Percentiles rank a stretch among this genome's conserved stretches.
Evolutionary conservation across 2,113 vertebrate genomes (phyloP).

Genomic region (Oriolus oriolus): DNA sequence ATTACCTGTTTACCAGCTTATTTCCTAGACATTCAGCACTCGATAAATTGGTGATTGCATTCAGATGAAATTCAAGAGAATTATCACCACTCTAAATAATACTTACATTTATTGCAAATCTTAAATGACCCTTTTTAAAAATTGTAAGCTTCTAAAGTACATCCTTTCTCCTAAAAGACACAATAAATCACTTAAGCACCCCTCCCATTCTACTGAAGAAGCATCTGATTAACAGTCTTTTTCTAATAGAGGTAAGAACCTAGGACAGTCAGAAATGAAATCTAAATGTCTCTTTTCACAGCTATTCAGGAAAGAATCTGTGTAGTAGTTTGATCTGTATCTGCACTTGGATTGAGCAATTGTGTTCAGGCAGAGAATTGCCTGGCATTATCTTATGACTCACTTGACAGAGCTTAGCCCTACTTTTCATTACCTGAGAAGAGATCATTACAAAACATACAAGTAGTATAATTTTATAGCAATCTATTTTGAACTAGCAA

Average conservation of each 20-base stretch:
- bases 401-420: conserved; percentile 60
- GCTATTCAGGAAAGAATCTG: conserved; percentile 23
- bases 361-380: conserved; percentile 58
- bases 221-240: conserved; percentile 41
- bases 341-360: conserved; percentile 42
- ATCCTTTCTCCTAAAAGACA: conserved; percentile 20
- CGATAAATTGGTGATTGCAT: conserved; percentile 50
- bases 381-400: conserved; percentile 59
- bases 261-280: conserved; percentile 28
- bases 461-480: conserved; percentile 63
- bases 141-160: conserved; percentile 18
- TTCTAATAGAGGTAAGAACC: conserved; percentile 32
- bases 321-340: conserved; percentile 41
- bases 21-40: conserved; percentile 8
- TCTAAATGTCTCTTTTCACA: conserved; percentile 36
- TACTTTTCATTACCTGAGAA: conserved; percentile 63
- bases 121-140: conserved; percentile 53
- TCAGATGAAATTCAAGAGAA: conserved; percentile 46
- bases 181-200: conserved; percentile 6
- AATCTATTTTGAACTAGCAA: conserved; percentile 57
- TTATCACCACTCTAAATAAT: conserved; percentile 56
- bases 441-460: conserved; percentile 62
- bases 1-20: conserved; percentile 55
- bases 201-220: background rate
- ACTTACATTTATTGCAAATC: conserved; percentile 54